Conservation (phyloP, 2,113 vertebrate species). For the Catharus fuscescens region DNA sequence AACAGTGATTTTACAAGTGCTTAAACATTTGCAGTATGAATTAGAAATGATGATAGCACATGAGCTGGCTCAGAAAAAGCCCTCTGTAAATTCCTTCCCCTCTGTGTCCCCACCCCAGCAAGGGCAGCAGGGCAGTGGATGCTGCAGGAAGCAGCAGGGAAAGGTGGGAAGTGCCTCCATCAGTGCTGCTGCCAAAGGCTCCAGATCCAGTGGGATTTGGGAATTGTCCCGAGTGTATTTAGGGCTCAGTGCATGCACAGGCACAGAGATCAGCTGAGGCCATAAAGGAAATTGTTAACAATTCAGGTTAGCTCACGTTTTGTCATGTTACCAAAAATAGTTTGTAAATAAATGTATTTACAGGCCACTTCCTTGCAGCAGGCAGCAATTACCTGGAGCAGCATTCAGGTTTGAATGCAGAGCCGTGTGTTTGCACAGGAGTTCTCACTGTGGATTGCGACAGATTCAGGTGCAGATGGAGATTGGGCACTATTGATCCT, state of each 20-base stretch:
- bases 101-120: background rate
- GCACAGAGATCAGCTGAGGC: background rate
- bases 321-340: background rate
- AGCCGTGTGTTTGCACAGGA: background rate
- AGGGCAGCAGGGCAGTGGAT: background rate
- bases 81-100: background rate
- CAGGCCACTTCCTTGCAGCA: background rate
- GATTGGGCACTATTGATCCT: background rate
- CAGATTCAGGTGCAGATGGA: background rate
- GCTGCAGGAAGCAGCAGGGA: background rate
- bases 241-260: background rate
- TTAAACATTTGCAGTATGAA: background rate
- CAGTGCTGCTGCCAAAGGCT: accelerated
- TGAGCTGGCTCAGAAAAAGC: background rate
- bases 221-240: accelerated
- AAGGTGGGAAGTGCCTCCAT: accelerated
- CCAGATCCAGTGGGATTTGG: background rate
- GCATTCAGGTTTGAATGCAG: background rate
- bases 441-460: background rate
- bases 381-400: background rate
- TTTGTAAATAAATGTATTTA: constrained; percentile 1
- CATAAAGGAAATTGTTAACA: background rate
- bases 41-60: background rate
- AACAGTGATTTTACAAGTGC: background rate
- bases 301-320: background rate